A percentile compares a stretch with the other conserved stretches of the same genome.
phyloP scores from a whole-genome alignment of 2,888 invertebrate species.

The Macropis europaea region DNA sequence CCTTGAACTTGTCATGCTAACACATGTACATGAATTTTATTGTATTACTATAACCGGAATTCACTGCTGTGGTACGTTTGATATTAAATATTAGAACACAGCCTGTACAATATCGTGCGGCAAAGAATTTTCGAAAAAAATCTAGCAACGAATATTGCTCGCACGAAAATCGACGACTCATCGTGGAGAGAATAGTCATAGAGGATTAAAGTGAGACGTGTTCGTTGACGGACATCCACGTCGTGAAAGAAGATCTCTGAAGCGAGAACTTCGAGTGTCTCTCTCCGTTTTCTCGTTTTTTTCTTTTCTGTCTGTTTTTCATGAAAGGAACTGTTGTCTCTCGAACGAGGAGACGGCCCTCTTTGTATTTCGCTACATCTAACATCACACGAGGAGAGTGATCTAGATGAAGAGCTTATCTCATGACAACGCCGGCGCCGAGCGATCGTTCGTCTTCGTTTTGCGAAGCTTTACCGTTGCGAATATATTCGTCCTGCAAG shows the following conservation, averaged over 20 bases:
- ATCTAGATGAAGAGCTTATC: slow-evolving; percentile 59
- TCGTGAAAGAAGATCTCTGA: slow-evolving; percentile 17
- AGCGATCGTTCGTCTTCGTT: slow-evolving; percentile 92
- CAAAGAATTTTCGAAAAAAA: background rate
- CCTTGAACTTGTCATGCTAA: too few species aligned
- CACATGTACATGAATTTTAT: too few species aligned
- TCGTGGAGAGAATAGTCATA: slow-evolving; percentile 25
- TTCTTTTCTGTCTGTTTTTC: slow-evolving; percentile 11
- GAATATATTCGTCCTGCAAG: slow-evolving; percentile 90
- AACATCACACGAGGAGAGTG: slow-evolving; percentile 30
- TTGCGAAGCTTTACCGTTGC: slow-evolving; percentile 94
- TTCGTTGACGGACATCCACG: slow-evolving; percentile 57
- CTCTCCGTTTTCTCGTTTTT: slow-evolving; percentile 17
- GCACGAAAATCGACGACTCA: background rate
- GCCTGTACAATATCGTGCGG: too few species aligned
- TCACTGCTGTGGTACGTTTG: too few species aligned
- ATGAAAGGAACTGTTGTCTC: slow-evolving; percentile 51
- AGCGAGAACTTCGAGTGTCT: too few species aligned
- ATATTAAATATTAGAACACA: too few species aligned
- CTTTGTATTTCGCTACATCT: slow-evolving; percentile 33
- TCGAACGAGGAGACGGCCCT: slow-evolving; percentile 42
- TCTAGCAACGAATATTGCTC: background rate
- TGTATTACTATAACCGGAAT: too few species aligned
- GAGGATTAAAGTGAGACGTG: slow-evolving; percentile 50
- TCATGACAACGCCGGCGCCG: slow-evolving; percentile 85